Evolutionary conservation across 1,140 invertebrate species (phyloP), one percentile per base, ranked within the genome.

Genomic region (Bombus turneri): DNA sequence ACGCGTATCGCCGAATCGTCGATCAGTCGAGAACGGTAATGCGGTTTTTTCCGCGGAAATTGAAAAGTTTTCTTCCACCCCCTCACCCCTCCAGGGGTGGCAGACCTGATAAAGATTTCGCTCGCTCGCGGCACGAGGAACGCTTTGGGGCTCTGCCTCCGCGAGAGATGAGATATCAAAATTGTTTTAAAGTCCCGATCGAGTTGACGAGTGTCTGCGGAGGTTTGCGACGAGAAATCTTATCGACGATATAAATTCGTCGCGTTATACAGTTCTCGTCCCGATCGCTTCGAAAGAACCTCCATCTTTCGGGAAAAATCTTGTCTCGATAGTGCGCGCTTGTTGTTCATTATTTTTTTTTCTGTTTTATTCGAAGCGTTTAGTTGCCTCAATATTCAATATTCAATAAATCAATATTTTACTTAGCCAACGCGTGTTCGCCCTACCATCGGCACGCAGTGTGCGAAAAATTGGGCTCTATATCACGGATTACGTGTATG

Each of bases 181-280:
- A 91, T 91, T 91, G 87, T 88, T 91, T 91, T 88, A 91, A 91
- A 91, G 87, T 88, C 82, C 69, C 87, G 85, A 41, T 91, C 87
- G 90, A 91, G 73, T 91, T 89, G 90, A 90, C 87, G 85, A 91
- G 90, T 86, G 85, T 87, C 90, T 85, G 82, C 69, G 57, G 87
- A 57, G 72, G 53, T 31, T 64, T n/a, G 78, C 62, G 87, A 86
- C 66, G 83, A 86, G 76, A 88, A 73, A 86, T 88, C 83, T 57
- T 66, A 86, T 86, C 87, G 68, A 31, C 72, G 68, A 28, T 72
- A 66, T 88, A 80, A 88, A 81, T 88, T 72, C 74, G 59, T 0
- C 2, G 62, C 62, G 79, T 69, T 53, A 75, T 57, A 68, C 43
- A 13, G 10, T 31, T 5, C 6, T 31, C 59, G 37, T 53, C 6